Evolutionary conservation across 2,888 invertebrate genomes (phyloP), one percentile per base, ranked within the genome.

Genomic region (Cyrtodaria siliqua): DNA sequence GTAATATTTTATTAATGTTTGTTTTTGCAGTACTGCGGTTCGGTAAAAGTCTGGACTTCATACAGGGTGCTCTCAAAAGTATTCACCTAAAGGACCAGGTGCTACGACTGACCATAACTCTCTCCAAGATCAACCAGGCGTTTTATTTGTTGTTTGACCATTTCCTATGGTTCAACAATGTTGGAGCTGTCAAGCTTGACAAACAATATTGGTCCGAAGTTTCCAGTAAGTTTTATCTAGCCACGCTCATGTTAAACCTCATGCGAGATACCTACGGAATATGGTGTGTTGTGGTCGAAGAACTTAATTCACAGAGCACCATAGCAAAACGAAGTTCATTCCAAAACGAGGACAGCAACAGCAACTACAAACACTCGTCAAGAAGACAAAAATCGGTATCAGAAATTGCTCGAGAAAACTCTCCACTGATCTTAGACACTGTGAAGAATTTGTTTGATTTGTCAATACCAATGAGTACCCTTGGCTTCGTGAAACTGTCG

Each of bases 361-460:
- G 95, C 87, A 95, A 95, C 87, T 95, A 96, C 92, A 94, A 47
- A 52, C 62, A 49, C 9, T 18, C 63, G 38, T 14, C 60, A 20
- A 50, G 52, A 20, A n/a, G 77, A 56, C 27, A 72, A 53, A 38
- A 61, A 16, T 57, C 71, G 18, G 53, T 86, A 6, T 42, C 86
- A 8, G 63, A 75, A 76, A 78, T 86, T 33, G 44, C 90, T 4
- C 16, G 60, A 8, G 87, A 87, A 40, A 89, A 91, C 63, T 76
- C 83, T 20, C 89, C 92, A 1, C 73, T 98, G 12, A 94, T 96
- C 69, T 94, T 97, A 79, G 98, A 98, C 93, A 96, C 96, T 0
- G 89, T 97, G 4, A 97, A 97, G 92, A 98, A 98, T 94, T 93
- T 95, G 9, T 97, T 97, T 93, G 98, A 98, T 93, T 93, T 98